Evolutionary conservation across 1,140 invertebrate species (phyloP), one percentile per base, ranked within the genome.

Genomic region (Hypothenemus hampei): DNA sequence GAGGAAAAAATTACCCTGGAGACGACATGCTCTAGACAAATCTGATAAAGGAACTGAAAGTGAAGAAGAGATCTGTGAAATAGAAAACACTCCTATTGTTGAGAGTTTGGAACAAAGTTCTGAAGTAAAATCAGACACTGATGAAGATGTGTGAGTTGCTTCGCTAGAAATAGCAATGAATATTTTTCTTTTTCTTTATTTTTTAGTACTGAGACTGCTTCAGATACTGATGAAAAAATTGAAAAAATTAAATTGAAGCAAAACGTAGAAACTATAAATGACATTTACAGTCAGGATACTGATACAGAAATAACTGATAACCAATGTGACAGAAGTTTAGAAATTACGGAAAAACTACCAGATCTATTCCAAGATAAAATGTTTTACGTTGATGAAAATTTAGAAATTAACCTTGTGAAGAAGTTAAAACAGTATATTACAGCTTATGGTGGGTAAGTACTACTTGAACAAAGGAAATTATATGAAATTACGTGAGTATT

Each of bases 1-100:
- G 40, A 79, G 81, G 54, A 81, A 80, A 65, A 72, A 80, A 51
- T 69, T 89, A 20, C 84, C 85, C 6, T 91, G 88, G 88, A 78
- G 81, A 64, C 77, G 81, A 67, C 87, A 71, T 66, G 79, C 79
- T 11, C 60, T 81, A 20, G 78, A 82, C 63, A 72, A 68, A 23
- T n/a, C 67, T 43, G 64, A 64, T 11, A 61, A 70, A 57, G 75
- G 75, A 44, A 72, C 73, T 46, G 77, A 79, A 54, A 77, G 75
- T 59, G 77, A 78, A 54, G 77, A 75, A 22, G 78, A 80, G 67
- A 63, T 78, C 13, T 66, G 61, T 26, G 72, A 76, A 67, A 64
- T 62, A 63, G 19, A 61, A 59, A 16, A 68, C 7, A 23, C 18
- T 20, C 41, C 21, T 3, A 8, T 31, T 31, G 8, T n/a, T n/a